Evolutionary conservation across 2,888 invertebrate genomes (phyloP), one percentile per base, ranked within the genome.

Genomic region (Zaprionus lineosus): DNA sequence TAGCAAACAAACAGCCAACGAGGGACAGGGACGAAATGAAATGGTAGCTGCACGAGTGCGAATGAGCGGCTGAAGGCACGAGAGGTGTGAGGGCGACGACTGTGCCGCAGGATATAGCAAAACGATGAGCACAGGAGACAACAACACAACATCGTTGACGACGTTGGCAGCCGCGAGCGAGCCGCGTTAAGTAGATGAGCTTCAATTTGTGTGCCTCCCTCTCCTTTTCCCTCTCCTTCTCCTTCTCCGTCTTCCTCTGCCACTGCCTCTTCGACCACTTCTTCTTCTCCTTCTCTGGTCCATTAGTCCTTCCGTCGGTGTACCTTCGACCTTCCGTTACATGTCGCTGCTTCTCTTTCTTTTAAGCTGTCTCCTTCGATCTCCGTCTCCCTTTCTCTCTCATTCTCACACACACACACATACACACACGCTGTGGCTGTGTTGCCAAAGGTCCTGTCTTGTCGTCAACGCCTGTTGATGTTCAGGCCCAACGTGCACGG

Each of bases 141-240:
- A 43, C 24, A 24, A 47, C 50, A 58, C 56, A 56, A 46, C 39
- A 24, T 28, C 41, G 67, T 29, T 56, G 81, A 78, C 77, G 79
- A 78, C 75, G 68, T 79, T 72, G 63, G 40, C 66, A 62, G 84
- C 77, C 77, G 77, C 77, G 79, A 83, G 77, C 77, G 68, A 72
- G 69, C 44, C 77, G 77, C 79, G 77, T 83, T 78, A 78, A 78
- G 77, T 78, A 78, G 83, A 78, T 78, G 77, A 78, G 77, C 77
- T 78, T 77, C 77, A 77, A 82, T 77, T 77, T 77, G 83, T 71
- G 68, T 71, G 71, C 62, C 81, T 53, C 53, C n/a, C n/a, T n/a
- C n/a, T n/a, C n/a, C n/a, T n/a, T n/a, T n/a, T n/a, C n/a, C n/a
- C n/a, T n/a, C n/a, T n/a, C n/a, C n/a, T n/a, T n/a, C n/a, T n/a